Conservation (phyloP, 1,140 invertebrate genomes). For the Drosophila biarmipes region DNA sequence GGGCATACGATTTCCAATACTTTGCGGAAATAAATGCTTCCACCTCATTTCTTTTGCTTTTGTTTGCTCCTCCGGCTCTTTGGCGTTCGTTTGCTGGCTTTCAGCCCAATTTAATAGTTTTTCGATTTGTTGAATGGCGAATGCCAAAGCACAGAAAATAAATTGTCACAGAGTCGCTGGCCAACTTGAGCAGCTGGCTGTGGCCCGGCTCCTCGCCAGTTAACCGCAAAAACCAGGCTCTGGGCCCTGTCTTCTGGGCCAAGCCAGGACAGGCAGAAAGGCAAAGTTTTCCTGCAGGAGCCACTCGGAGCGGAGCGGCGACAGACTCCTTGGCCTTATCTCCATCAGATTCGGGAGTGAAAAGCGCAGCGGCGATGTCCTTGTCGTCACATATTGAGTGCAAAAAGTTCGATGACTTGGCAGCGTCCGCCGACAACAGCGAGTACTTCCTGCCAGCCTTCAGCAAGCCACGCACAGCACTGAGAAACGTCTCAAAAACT, state of each 20-base stretch:
- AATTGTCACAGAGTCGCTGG: conserved; percentile 78
- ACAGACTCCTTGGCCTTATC: conserved; percentile 76
- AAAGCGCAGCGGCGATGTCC: conserved; percentile 68
- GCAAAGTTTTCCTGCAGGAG: conserved; percentile 62
- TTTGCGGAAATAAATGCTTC: conserved; percentile 21
- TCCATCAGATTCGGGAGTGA: conserved; percentile 68
- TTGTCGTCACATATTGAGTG: conserved; percentile 71
- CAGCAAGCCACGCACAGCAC: not conserved
- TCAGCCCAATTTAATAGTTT: conserved; percentile 81
- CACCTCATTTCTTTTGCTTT: conserved; percentile 20
- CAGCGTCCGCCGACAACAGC: conserved; percentile 28
- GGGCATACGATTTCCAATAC: conserved; percentile 33
- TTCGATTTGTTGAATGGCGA: conserved; percentile 82
- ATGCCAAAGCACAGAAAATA: conserved; percentile 78
- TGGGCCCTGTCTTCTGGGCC: conserved; percentile 22
- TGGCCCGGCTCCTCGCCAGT: conserved; percentile 1
- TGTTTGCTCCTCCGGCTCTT: conserved; percentile 28
- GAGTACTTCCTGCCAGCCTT: conserved; percentile 11
- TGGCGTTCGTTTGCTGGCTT: conserved; percentile 60
- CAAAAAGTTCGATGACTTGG: conserved; percentile 75
- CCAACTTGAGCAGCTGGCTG: conserved; percentile 52
- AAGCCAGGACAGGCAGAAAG: conserved; percentile 34
- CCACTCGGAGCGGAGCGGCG: conserved; percentile 44
- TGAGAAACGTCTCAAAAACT: not conserved
- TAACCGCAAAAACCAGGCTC: conserved; percentile 39